Conservation (phyloP, 2,888 invertebrate genomes). For the Parascotia fuliginaria region DNA sequence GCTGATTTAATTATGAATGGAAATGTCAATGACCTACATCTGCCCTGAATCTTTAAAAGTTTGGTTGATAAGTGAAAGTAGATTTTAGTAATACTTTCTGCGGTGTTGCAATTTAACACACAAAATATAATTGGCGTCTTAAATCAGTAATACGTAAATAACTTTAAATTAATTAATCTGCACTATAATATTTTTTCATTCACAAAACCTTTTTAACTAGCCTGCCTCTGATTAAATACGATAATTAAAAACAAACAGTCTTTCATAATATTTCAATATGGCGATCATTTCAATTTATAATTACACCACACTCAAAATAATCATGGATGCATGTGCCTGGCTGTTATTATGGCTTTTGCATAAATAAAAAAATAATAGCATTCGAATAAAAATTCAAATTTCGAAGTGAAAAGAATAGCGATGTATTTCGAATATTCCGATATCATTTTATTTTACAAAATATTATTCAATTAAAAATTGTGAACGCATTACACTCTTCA, state of each 20-base stretch:
- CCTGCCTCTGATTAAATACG: too few relatives aligned
- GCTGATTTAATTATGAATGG: too few relatives aligned
- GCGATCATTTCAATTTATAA: neutral
- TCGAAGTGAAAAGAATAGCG: neutral
- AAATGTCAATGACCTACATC: too few relatives aligned
- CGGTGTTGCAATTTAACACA: too few relatives aligned
- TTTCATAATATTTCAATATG: neutral
- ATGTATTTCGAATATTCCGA: neutral
- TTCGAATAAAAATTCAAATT: neutral
- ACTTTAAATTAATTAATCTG: neutral
- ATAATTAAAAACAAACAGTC: neutral
- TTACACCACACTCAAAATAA: neutral
- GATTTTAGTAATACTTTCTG: too few relatives aligned
- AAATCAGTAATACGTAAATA: too few relatives aligned
- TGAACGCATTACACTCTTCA: constrained; percentile 1
- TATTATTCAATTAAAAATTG: constrained; percentile 7
- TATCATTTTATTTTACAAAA: neutral
- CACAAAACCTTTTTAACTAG: neutral
- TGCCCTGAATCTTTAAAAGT: too few relatives aligned
- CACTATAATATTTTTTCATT: neutral
- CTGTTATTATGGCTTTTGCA: neutral
- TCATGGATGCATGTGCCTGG: neutral
- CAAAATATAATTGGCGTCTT: too few relatives aligned
- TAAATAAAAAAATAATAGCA: neutral
- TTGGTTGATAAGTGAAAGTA: too few relatives aligned